Conservation (phyloP, 2,888 invertebrate genomes). For the Lepidonotus clava region DNA sequence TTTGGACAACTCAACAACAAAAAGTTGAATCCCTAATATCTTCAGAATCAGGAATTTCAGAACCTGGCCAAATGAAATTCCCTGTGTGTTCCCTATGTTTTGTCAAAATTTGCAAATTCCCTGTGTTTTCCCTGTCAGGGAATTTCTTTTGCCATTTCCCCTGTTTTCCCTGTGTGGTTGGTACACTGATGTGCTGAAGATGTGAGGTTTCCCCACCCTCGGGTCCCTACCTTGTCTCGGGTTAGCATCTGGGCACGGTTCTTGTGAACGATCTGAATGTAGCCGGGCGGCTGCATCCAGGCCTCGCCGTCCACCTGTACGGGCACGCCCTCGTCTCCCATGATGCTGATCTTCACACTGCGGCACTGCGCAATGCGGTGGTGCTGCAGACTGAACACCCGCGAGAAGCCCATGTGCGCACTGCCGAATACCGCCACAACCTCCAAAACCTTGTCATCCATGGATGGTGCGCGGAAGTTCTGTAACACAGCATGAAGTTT, state of each 20-base stretch:
- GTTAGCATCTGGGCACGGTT: slow-evolving; percentile 98
- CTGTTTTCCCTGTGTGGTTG: no score
- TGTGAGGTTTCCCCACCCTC: no score
- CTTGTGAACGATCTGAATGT: slow-evolving; percentile 96
- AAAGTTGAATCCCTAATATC: no score
- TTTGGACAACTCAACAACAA: no score
- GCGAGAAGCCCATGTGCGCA: slow-evolving; percentile 97
- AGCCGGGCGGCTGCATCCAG: slow-evolving; percentile 98
- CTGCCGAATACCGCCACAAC: slow-evolving; percentile 99
- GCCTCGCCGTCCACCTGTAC: slow-evolving; percentile 99
- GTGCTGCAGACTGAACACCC: slow-evolving; percentile 96
- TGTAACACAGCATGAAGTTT: slow-evolving; percentile 68
- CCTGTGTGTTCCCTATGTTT: no score
- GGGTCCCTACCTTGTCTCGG: slow-evolving; percentile 86
- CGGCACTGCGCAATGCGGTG: slow-evolving; percentile 97
- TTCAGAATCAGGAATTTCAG: no score
- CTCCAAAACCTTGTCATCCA: slow-evolving; percentile 97
- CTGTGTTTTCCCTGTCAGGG: no score
- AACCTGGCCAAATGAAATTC: no score
- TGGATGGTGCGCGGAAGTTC: slow-evolving; percentile 93
- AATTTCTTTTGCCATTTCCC: no score
- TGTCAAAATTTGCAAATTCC: no score
- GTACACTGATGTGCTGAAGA: no score
- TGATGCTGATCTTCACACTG: slow-evolving; percentile 96
- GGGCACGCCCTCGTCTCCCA: slow-evolving; percentile 93